phyloP scores from a whole-genome alignment of 2,888 invertebrate species.

The Tachystola acroxantha region DNA sequence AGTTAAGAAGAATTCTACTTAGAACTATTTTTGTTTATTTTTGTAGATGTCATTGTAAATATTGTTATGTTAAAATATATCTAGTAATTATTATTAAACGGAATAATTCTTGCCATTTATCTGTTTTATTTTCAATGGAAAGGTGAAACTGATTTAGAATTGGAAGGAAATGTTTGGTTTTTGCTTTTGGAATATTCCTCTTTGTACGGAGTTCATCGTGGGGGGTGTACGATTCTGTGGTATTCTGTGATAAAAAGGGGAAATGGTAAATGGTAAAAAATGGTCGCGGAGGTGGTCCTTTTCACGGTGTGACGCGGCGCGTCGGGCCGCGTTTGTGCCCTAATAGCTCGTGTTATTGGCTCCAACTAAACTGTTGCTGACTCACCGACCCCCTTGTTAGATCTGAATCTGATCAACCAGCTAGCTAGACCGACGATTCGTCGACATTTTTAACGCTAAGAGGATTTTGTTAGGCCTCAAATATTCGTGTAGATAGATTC shows the following conservation, averaged over 20 bases:
- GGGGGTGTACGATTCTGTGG: conserved; percentile 38
- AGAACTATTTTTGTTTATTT: conserved; percentile 42
- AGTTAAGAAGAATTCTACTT: conserved; percentile 31
- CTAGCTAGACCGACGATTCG: not conserved
- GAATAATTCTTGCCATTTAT: conserved; percentile 28
- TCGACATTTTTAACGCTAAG: too few relatives aligned
- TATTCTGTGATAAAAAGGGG: too few relatives aligned
- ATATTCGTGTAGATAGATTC: too few relatives aligned
- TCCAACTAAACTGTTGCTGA: conserved; percentile 47
- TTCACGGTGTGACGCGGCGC: conserved; percentile 66
- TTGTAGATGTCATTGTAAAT: conserved; percentile 57
- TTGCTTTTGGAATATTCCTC: too few relatives aligned
- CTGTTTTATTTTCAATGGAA: conserved; percentile 16
- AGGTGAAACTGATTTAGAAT: too few relatives aligned
- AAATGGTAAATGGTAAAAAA: conserved; percentile 53
- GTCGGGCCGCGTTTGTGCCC: conserved; percentile 53
- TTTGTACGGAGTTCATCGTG: conserved; percentile 55
- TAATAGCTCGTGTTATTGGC: conserved; percentile 69
- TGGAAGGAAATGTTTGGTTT: too few relatives aligned
- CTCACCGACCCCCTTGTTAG: conserved; percentile 38
- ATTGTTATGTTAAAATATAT: conserved; percentile 62
- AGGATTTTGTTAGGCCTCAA: too few relatives aligned
- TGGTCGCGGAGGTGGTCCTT: conserved; percentile 59
- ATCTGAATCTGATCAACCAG: not conserved
- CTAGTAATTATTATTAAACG: conserved; percentile 46